phyloP scores from a whole-genome alignment of 1,140 invertebrate species.

The Drosophila carrolli region DNA sequence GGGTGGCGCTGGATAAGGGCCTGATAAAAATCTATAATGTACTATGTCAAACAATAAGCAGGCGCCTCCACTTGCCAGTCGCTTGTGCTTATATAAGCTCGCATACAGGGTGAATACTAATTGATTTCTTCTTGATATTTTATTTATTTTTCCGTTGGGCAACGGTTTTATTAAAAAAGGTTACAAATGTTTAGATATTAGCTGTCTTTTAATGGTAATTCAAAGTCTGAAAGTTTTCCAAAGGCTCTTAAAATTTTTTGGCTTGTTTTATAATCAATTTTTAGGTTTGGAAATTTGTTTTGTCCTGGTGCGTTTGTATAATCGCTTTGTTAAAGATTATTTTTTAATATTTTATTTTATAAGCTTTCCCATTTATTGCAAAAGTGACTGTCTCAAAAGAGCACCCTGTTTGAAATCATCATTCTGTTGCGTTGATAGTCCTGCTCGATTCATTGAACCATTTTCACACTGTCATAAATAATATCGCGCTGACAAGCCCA shows the following conservation, averaged over 20 bases:
- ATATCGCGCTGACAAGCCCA: conserved; percentile 35
- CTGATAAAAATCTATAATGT: conserved; percentile 61
- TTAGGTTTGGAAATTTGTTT: too few species aligned
- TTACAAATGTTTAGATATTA: too few species aligned
- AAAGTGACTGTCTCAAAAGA: too few species aligned
- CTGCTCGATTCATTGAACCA: conserved; percentile 43
- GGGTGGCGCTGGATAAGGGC: conserved; percentile 33
- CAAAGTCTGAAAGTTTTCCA: too few species aligned
- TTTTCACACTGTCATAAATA: conserved; percentile 57
- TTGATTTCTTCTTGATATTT: conserved; percentile 3
- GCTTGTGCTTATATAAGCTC: conserved; percentile 29
- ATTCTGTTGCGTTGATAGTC: conserved; percentile 23
- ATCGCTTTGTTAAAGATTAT: too few species aligned
- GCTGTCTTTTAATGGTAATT: too few species aligned
- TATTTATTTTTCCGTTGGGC: neutral
- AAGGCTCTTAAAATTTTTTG: too few species aligned
- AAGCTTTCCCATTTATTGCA: too few species aligned
- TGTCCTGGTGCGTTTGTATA: too few species aligned
- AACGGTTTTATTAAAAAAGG: neutral
- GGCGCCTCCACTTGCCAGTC: conserved; percentile 55
- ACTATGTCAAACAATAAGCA: conserved; percentile 60
- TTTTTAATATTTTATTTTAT: too few species aligned
- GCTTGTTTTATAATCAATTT: too few species aligned
- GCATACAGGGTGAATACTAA: conserved; percentile 41
- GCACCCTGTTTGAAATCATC: conserved; percentile 9